Evolutionary conservation across 2,113 vertebrate genomes (phyloP).

Genomic region (Anolis sagrei): DNA sequence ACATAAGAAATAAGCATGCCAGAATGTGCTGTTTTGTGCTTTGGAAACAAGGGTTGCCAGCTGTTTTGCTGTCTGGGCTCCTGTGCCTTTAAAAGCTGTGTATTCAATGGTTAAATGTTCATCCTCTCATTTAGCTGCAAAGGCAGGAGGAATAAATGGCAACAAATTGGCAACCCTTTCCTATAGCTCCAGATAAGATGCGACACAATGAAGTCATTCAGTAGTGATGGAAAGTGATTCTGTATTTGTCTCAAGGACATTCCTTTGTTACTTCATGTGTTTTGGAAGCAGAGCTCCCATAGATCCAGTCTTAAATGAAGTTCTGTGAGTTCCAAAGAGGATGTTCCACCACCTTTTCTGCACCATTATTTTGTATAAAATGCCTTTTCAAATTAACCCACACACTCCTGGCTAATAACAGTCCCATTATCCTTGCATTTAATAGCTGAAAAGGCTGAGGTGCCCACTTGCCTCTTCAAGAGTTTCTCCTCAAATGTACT

Average conservation of each 20-base stretch:
- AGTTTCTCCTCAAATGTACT: constrained; percentile 14
- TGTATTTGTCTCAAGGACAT: background rate
- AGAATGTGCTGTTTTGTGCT: background rate
- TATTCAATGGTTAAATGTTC: background rate
- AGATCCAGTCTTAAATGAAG: background rate
- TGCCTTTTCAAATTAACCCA: background rate
- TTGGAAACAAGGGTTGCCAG: background rate
- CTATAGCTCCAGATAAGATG: background rate
- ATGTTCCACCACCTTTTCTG: background rate
- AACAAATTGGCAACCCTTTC: background rate
- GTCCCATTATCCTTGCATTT: background rate
- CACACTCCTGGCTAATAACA: background rate
- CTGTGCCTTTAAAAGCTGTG: background rate
- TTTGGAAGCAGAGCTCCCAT: background rate
- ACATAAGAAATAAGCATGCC: background rate
- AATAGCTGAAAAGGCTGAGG: background rate
- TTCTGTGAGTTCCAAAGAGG: background rate
- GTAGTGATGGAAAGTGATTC: background rate
- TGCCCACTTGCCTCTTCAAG: background rate
- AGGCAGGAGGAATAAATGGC: background rate
- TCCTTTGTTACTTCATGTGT: background rate
- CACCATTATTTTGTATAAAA: fast-evolving
- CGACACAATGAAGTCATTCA: background rate
- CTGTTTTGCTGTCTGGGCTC: no score
- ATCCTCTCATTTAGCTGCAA: background rate